phyloP scores from a whole-genome alignment of 2,888 invertebrate genomes.

The Deroplatys truncata region DNA sequence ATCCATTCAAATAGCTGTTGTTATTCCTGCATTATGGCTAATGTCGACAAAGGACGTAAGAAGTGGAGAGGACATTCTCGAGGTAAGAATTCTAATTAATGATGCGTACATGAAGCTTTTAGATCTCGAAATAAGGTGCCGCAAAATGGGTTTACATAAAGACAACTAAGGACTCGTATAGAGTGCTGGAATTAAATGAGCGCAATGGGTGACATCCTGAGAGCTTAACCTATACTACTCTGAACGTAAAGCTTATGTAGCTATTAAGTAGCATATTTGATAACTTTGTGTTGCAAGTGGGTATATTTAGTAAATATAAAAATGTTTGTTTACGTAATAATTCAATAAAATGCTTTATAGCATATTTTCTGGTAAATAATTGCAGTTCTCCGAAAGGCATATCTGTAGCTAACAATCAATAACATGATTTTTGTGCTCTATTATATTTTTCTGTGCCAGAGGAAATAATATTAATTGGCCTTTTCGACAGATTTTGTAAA shows the following conservation, averaged over 20 bases:
- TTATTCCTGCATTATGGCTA: constrained; percentile 42
- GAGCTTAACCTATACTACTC: not conserved
- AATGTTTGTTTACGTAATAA: too few relatives aligned
- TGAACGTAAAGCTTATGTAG: not conserved
- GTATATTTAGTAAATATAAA: too few relatives aligned
- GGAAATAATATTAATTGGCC: too few relatives aligned
- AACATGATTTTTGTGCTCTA: too few relatives aligned
- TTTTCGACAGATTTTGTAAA: too few relatives aligned
- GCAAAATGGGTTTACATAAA: not conserved
- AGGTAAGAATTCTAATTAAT: constrained; percentile 37
- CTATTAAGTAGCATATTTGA: not conserved
- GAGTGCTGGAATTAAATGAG: not conserved
- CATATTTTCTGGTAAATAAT: too few relatives aligned
- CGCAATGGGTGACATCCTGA: not conserved
- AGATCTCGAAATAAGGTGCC: not conserved
- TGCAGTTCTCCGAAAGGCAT: too few relatives aligned
- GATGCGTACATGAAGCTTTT: not conserved
- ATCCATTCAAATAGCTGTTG: not conserved
- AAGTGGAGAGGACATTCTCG: constrained; percentile 46
- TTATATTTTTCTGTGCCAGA: too few relatives aligned
- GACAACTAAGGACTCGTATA: not conserved
- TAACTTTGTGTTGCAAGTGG: not conserved
- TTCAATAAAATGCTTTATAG: too few relatives aligned
- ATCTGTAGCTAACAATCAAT: too few relatives aligned
- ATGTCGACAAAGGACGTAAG: constrained; percentile 48